Evolutionary conservation across 2,797 vertebrate species (phyloP), one percentile per base, ranked within the genome.

Genomic region (Atherinosoma microstoma): DNA sequence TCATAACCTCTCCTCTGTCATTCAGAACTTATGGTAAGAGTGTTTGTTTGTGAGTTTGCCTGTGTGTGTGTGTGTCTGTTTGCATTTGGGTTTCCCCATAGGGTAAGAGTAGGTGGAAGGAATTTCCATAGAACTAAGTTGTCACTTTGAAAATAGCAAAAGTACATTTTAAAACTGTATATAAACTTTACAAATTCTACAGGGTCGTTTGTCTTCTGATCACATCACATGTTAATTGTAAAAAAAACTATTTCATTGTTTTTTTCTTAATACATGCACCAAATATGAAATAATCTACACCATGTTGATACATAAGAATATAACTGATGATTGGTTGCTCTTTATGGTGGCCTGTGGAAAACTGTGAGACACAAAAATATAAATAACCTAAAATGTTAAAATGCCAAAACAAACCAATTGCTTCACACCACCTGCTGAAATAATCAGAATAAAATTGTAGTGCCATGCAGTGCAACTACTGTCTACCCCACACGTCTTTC

Each of bases 1-100:
- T 73, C 73, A 76, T 86, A 82, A 83, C 76, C 80, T 71, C 29
- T 13, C 22, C 35, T 60, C 83, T 86, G 79, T 89, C 87, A 81
- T 38, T 84, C 84, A 87, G 30, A 74, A 58, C 64, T 57, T 78
- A 68, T 75, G 62, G 45, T 54, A 56, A 59, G 27, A 38, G 15
- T 61, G 56, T 77, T 47, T 74, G 70, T 84, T 64, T 78, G 57
- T 63, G 22, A 15, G 57, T 18, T 29, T 29, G 18, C 53, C 3
- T 65, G 51, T 62, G n/a, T 59, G 20, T 45, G 34, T 54, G n/a
- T n/a, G 2, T 54, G 6, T 13, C 36, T 38, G 36, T 38, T 18
- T 69, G 59, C 4, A 13, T 45, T 51, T 61, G 45, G 62, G 32
- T 64, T 75, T 66, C 22, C 35, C 36, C 18, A 6, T 24, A 11